phyloP scores from a whole-genome alignment of 2,888 invertebrate genomes.

The Conomelus anceps region DNA sequence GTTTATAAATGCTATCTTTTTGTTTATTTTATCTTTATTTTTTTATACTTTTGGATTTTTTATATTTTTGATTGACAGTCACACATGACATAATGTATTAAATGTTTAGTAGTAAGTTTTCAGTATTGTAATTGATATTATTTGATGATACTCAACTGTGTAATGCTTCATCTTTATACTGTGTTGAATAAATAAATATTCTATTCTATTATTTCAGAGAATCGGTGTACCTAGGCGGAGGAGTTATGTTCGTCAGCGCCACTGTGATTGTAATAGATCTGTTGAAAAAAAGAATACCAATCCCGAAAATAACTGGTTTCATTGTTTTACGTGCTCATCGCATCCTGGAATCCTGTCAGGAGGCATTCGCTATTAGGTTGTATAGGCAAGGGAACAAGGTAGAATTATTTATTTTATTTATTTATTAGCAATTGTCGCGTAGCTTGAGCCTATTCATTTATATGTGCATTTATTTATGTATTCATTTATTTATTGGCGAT shows the following conservation, averaged over 20 bases:
- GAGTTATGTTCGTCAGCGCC: conserved; percentile 88
- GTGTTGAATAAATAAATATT: background rate
- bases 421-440: too few species aligned
- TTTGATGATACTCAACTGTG: background rate
- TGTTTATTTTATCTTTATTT: too few species aligned
- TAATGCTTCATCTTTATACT: background rate
- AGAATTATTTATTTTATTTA: too few species aligned
- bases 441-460: too few species aligned
- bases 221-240: conserved; percentile 83
- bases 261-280: conserved; percentile 93
- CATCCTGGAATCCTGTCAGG: conserved; percentile 83
- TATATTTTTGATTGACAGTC: too few species aligned
- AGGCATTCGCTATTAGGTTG: conserved; percentile 87
- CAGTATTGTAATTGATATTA: background rate
- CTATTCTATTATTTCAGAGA: conserved; percentile 49
- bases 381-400: conserved; percentile 90
- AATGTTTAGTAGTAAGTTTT: too few species aligned
- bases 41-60: too few species aligned
- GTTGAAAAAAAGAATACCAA: conserved; percentile 82
- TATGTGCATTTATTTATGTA: too few species aligned
- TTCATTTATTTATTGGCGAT: too few species aligned
- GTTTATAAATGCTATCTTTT: too few species aligned
- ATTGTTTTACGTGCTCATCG: conserved; percentile 85
- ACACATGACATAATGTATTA: too few species aligned
- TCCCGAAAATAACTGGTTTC: conserved; percentile 82